Evolutionary conservation across 2,888 invertebrate genomes (phyloP).

Genomic region (Trichacis sp.): DNA sequence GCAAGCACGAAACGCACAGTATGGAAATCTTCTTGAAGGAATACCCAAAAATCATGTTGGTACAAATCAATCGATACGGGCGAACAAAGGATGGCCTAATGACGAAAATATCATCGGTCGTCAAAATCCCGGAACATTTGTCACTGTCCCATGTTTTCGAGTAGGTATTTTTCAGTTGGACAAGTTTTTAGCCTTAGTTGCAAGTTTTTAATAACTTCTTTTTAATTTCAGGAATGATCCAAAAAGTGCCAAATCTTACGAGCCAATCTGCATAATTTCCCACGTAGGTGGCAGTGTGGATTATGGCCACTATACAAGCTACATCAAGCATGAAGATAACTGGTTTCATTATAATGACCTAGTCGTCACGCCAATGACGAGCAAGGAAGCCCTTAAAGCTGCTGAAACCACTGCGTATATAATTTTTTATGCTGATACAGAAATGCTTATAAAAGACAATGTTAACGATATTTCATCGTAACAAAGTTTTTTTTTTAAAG

Average conservation of each 20-base stretch:
- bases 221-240: conserved; percentile 30
- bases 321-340: conserved; percentile 53
- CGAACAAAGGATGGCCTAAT: conserved; percentile 53
- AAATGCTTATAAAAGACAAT: conserved; percentile 32
- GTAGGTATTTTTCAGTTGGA: too few relatives aligned
- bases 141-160: conserved; percentile 46
- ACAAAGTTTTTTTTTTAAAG: conserved; percentile 3
- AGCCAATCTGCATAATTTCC: conserved; percentile 56
- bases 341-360: conserved; percentile 61
- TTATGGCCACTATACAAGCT: conserved; percentile 61
- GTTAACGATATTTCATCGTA: conserved; percentile 20
- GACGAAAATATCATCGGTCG: conserved; percentile 54
- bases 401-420: conserved; percentile 58
- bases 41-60: conserved; percentile 54
- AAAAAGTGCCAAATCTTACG: conserved; percentile 42
- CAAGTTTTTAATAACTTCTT: too few relatives aligned
- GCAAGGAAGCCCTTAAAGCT: conserved; percentile 52
- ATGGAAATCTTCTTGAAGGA: conserved; percentile 53
- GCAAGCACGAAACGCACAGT: conserved; percentile 51
- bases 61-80: conserved; percentile 57
- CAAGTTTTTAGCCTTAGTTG: too few relatives aligned
- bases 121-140: conserved; percentile 52
- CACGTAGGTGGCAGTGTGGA: conserved; percentile 60
- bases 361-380: conserved; percentile 52
- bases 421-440: conserved; percentile 53